A percentile compares a stretch with the other conserved stretches of the same genome.
Evolutionary conservation across 2,888 invertebrate species (phyloP).

Genomic region (Tubulanus polymorphus): DNA sequence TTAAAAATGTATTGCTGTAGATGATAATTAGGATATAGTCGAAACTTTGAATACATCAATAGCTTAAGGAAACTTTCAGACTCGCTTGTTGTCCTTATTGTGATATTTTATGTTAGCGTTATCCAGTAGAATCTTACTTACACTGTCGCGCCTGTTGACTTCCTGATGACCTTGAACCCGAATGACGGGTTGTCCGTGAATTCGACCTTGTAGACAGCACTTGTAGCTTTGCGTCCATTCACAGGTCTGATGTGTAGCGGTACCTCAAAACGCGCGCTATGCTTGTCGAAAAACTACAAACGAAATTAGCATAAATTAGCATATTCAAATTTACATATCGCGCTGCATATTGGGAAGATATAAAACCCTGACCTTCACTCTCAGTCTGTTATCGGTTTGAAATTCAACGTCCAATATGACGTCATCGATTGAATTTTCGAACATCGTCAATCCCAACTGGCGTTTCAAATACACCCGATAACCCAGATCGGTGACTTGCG

Average conservation of each 20-base stretch:
- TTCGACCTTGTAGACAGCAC: slow-evolving; percentile 23
- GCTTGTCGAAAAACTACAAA: slow-evolving; percentile 13
- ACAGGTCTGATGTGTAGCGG: slow-evolving; percentile 9
- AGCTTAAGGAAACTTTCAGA: no score
- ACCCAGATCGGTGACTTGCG: slow-evolving; percentile 11
- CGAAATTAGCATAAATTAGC: background rate
- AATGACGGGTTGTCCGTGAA: slow-evolving; percentile 26
- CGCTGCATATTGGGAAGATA: no score
- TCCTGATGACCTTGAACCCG: slow-evolving; percentile 26
- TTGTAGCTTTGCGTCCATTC: background rate
- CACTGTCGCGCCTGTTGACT: slow-evolving; percentile 20
- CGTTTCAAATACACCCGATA: slow-evolving; percentile 11
- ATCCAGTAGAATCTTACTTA: slow-evolving; percentile 14
- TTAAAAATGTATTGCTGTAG: no score
- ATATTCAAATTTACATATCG: background rate
- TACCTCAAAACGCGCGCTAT: slow-evolving; percentile 9
- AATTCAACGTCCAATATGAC: slow-evolving; percentile 21
- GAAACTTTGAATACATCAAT: no score
- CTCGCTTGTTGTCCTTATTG: no score
- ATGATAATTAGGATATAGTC: no score
- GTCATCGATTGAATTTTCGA: slow-evolving; percentile 10
- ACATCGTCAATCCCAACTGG: slow-evolving; percentile 12
- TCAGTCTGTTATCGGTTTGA: slow-evolving; percentile 22
- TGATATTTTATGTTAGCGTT: no score
- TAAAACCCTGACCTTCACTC: slow-evolving; percentile 20